Evolutionary conservation across 2,797 vertebrate species (phyloP).

Genomic region (Australoheros facetus): DNA sequence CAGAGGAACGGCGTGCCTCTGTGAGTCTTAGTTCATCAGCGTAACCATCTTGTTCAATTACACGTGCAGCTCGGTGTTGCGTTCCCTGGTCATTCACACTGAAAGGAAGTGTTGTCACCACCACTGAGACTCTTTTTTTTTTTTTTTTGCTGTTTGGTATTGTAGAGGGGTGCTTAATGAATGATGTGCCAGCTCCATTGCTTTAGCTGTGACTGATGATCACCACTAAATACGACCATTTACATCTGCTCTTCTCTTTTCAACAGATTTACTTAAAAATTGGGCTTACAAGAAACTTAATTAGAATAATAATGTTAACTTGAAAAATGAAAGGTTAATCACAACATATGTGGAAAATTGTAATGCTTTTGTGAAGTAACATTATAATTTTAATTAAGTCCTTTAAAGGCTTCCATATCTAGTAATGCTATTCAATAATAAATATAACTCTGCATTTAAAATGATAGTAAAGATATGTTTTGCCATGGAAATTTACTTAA

Average conservation of each 20-base stretch:
- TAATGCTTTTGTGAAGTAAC: not conserved
- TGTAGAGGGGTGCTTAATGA: conserved; percentile 12
- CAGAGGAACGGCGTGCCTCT: conserved; percentile 63
- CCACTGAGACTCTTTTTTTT: conserved; percentile 34
- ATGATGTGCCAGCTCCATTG: conserved; percentile 38
- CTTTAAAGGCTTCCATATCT: not conserved
- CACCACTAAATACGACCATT: conserved; percentile 9
- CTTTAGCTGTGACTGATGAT: conserved; percentile 46
- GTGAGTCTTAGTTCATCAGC: conserved; percentile 69
- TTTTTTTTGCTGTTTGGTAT: conserved; percentile 26
- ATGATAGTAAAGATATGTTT: not conserved
- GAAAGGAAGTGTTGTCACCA: conserved; percentile 50
- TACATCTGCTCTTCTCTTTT: conserved; percentile 9
- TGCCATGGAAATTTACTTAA: no score
- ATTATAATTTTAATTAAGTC: conserved; percentile 3
- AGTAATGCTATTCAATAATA: not conserved
- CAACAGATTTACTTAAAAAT: conserved; percentile 6
- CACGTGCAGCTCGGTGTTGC: conserved; percentile 60
- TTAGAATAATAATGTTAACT: conserved; percentile 3
- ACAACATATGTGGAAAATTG: not conserved
- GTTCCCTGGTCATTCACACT: conserved; percentile 55
- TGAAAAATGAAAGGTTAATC: not conserved
- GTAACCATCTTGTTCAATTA: conserved; percentile 76
- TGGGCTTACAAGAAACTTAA: not conserved
- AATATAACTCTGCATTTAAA: not conserved